Base-by-base conservation (phyloP, 2,113 vertebrate species). In the Gymnorhina tibicen region DNA sequence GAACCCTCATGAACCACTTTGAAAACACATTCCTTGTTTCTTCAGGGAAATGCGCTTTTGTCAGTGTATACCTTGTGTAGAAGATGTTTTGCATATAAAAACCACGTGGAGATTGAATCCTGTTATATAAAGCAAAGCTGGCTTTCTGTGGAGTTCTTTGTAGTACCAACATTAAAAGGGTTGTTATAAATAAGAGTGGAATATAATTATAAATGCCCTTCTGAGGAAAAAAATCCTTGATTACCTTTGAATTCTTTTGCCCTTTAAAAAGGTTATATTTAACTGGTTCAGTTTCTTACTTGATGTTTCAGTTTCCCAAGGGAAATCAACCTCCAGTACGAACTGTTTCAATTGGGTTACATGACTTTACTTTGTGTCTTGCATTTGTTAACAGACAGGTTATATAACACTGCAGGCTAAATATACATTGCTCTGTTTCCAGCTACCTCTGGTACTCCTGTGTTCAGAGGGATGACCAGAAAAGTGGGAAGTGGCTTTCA, bases 181-280 rank as follows among this genome's bases (percentile, higher is more conserved):
- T 93, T 97, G 95, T 96, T 97, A 96, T 97, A 96, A 97, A 97
- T 97, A 97, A 98, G 96, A 97, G 93, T 90, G 91, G 96, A 97
- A 97, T 97, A 97, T 97, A 97, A 97, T 97, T 98, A 97, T 94
- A 97, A 95, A 97, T 96, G 96, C 93, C 96, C 93, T 97, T 97
- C 96, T 90, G 91, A 94, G 92, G 70, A 85, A 80, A 96, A 94
- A 96, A 95, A 90, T 91, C 90, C 96, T 97, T 97, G 96, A 97
- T 97, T 97, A 97, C 95, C 93, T 97, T 97, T 96, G 95, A 97
- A 96, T 97, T 97, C 94, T 97, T 97, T 91, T 97, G 97, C 97
- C 97, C 96, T 97, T 97, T 97, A 91, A 97, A 98, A 97, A 97
- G 97, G 95, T 97, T 98, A 96, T 94, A 96, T 97, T 97, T 97